These are phyloP conservation scores for Platanista minor DNA, from an alignment of 2,113 vertebrate species.

Conservation along the genomic window DNA sequence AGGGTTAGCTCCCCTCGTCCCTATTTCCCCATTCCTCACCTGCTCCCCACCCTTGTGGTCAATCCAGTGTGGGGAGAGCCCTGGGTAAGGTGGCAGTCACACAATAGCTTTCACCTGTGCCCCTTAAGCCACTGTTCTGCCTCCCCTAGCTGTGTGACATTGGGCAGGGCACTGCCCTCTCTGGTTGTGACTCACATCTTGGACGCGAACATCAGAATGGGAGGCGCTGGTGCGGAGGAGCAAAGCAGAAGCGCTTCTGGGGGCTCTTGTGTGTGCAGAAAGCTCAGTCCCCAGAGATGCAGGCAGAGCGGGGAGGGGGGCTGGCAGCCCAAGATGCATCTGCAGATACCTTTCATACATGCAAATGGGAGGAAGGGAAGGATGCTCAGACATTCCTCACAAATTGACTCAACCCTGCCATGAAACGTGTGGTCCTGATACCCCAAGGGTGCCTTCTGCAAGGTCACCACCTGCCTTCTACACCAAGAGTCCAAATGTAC, in stretches of 20 bases:
- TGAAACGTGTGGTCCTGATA: fast-evolving
- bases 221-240: slow-evolving; percentile 40
- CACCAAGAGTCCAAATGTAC: not conserved
- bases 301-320: slow-evolving; percentile 71
- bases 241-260: not conserved
- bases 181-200: not conserved
- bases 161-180: not conserved
- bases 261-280: not conserved
- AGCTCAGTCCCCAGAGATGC: slow-evolving; percentile 80
- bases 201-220: not conserved
- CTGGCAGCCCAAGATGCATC: slow-evolving; percentile 27
- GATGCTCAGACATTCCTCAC: not conserved
- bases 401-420: fast-evolving
- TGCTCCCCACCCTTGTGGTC: too few relatives aligned
- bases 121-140: not conserved
- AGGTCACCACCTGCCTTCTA: not conserved
- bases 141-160: not conserved
- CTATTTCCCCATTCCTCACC: not conserved
- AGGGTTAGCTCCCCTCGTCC: too few relatives aligned
- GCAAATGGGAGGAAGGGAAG: not conserved
- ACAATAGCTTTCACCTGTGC: fast-evolving
- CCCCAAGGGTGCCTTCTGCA: fast-evolving
- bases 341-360: slow-evolving; percentile 40
- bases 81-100: not conserved
- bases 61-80: not conserved